Conservation (phyloP, 2,888 invertebrate species). For the Archaeoteleia sp. region DNA sequence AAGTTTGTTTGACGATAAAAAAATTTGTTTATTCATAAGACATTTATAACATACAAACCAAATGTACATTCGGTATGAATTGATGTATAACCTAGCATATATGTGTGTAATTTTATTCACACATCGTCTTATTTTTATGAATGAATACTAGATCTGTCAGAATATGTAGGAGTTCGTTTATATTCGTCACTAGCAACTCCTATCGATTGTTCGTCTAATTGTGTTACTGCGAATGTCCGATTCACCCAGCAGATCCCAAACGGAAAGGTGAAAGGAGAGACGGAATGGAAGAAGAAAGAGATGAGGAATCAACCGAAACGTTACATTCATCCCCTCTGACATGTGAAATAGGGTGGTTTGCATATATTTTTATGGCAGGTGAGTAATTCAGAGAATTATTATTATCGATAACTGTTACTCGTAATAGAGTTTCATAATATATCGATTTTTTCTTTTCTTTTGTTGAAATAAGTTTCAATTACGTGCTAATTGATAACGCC, state of each 20-base stretch:
- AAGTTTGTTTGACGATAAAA: background rate
- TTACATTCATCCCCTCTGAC: constrained; percentile 63
- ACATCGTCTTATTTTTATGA: too few relatives aligned
- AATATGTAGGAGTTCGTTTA: too few relatives aligned
- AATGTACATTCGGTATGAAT: too few relatives aligned
- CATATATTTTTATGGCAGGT: constrained; percentile 70
- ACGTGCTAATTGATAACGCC: too few relatives aligned
- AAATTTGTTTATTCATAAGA: background rate
- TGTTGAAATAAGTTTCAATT: too few relatives aligned
- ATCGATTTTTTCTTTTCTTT: too few relatives aligned
- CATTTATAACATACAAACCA: too few relatives aligned
- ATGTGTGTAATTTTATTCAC: too few relatives aligned
- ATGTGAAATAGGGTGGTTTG: constrained; percentile 68
- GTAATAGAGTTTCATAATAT: too few relatives aligned
- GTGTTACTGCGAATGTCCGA: constrained; percentile 73
- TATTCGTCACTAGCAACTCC: constrained; percentile 67
- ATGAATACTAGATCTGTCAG: too few relatives aligned
- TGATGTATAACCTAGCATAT: too few relatives aligned
- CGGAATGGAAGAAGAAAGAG: constrained; percentile 45
- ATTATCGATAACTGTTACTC: too few relatives aligned
- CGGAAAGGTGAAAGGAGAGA: constrained; percentile 48
- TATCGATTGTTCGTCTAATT: constrained; percentile 74
- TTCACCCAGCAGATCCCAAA: constrained; percentile 66
- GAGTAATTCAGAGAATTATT: constrained; percentile 63
- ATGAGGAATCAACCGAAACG: constrained; percentile 64